phyloP scores from a whole-genome alignment of 2,888 invertebrate genomes.

The Orthosia cruda region DNA sequence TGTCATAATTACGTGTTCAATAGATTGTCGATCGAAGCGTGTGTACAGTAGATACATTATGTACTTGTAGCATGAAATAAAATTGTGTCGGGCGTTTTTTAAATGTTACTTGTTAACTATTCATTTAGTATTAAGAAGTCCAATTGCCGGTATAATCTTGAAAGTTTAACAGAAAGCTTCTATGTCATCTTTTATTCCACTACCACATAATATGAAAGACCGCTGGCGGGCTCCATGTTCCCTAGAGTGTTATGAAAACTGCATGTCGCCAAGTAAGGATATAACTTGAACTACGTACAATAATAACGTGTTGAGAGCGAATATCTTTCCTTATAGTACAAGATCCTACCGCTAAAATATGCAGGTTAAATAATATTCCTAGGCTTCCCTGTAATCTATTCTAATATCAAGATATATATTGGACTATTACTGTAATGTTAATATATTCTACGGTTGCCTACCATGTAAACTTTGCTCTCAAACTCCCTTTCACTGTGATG shows the following conservation, averaged over 20 bases:
- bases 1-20: too few relatives aligned
- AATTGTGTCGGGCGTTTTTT: not conserved
- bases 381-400: too few relatives aligned
- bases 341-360: too few relatives aligned
- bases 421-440: slow-evolving; percentile 42
- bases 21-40: too few relatives aligned
- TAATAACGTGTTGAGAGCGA: slow-evolving; percentile 52
- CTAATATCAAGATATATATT: too few relatives aligned
- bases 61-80: too few relatives aligned
- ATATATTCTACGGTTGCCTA: slow-evolving; percentile 53
- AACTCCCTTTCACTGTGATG: slow-evolving; percentile 50
- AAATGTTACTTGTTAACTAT: not conserved
- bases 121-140: not conserved
- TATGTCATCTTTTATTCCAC: slow-evolving; percentile 18
- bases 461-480: slow-evolving; percentile 60
- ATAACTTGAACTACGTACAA: slow-evolving; percentile 52
- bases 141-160: not conserved
- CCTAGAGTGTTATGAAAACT: slow-evolving; percentile 32
- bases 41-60: too few relatives aligned
- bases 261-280: slow-evolving; percentile 39
- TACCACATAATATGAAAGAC: not conserved
- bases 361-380: too few relatives aligned
- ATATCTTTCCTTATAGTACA: slow-evolving; percentile 38
- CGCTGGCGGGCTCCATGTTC: not conserved
- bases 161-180: not conserved